phyloP scores from a whole-genome alignment of 2,797 vertebrate species.

The Chanos chanos region DNA sequence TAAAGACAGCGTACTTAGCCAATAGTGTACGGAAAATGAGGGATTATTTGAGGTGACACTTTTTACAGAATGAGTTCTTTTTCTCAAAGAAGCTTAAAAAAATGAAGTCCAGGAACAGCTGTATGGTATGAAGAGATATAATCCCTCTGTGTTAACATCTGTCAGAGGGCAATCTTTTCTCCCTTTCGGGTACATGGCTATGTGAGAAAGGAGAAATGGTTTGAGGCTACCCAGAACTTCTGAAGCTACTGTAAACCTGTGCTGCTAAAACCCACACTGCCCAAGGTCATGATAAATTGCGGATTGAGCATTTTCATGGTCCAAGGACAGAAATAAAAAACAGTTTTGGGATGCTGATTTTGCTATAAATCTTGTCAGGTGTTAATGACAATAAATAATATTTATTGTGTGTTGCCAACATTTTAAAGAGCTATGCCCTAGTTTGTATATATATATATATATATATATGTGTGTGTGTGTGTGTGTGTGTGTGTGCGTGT shows the following conservation, averaged over 20 bases:
- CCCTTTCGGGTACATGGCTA: neutral
- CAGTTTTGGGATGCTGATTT: neutral
- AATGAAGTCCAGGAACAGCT: neutral
- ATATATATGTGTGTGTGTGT: too few species aligned
- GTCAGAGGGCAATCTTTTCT: too few species aligned
- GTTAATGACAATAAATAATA: constrained; percentile 37
- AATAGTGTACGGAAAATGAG: too few species aligned
- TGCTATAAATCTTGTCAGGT: constrained; percentile 33
- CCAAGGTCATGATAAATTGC: too few species aligned
- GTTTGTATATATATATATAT: too few species aligned
- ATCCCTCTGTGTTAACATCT: constrained; percentile 11
- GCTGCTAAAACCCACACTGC: too few species aligned
- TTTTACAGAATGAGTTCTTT: constrained; percentile 22
- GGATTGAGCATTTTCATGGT: too few species aligned
- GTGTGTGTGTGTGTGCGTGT: too few species aligned
- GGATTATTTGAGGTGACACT: constrained; percentile 13
- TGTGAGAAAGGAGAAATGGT: neutral
- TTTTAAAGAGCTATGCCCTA: constrained; percentile 22
- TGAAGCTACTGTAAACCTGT: too few species aligned
- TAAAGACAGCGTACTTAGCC: too few species aligned
- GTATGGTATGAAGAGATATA: neutral
- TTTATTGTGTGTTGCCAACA: constrained; percentile 34
- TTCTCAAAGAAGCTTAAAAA: neutral
- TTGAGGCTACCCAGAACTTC: too few species aligned
- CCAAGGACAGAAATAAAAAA: too few species aligned